A percentile compares a stretch with the other conserved stretches of the same genome.
Evolutionary conservation across 2,797 vertebrate genomes (phyloP).

Genomic region (Sternotherus odoratus): DNA sequence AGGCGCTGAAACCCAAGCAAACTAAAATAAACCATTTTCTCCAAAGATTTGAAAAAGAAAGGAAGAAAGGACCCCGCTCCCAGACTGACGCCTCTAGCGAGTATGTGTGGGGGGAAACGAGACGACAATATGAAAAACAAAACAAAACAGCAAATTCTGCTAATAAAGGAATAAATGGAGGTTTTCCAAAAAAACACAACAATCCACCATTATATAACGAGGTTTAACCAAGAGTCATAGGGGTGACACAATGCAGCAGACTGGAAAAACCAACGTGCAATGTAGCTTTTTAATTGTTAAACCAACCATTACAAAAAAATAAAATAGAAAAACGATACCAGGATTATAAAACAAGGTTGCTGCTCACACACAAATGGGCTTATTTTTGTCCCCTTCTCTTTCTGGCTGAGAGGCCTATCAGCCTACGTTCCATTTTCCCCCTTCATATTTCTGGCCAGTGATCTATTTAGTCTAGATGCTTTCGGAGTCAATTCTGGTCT

Average conservation of each 20-base stretch:
- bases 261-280: slow-evolving; percentile 58
- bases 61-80: slow-evolving; percentile 55
- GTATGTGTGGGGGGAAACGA: background rate
- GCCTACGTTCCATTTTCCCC: background rate
- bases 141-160: slow-evolving; percentile 67
- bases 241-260: slow-evolving; percentile 52
- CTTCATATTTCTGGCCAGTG: rapidly evolving
- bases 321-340: background rate
- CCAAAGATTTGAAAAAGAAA: background rate
- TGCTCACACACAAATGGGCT: background rate
- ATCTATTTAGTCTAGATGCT: background rate
- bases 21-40: slow-evolving; percentile 74
- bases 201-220: slow-evolving; percentile 36
- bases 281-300: slow-evolving; percentile 51
- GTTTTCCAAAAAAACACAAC: slow-evolving; percentile 69
- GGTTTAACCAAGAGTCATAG: slow-evolving; percentile 36
- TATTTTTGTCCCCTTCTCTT: background rate
- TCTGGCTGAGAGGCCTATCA: background rate
- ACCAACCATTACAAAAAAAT: slow-evolving; percentile 23
- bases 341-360: background rate
- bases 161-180: slow-evolving; percentile 74
- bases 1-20: slow-evolving; percentile 62
- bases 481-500: background rate
- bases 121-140: slow-evolving; percentile 22
- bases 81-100: slow-evolving; percentile 48